These are phyloP conservation scores for Homarus gammarus DNA, from an alignment of 2,888 invertebrate genomes.

Conservation along the genomic window DNA sequence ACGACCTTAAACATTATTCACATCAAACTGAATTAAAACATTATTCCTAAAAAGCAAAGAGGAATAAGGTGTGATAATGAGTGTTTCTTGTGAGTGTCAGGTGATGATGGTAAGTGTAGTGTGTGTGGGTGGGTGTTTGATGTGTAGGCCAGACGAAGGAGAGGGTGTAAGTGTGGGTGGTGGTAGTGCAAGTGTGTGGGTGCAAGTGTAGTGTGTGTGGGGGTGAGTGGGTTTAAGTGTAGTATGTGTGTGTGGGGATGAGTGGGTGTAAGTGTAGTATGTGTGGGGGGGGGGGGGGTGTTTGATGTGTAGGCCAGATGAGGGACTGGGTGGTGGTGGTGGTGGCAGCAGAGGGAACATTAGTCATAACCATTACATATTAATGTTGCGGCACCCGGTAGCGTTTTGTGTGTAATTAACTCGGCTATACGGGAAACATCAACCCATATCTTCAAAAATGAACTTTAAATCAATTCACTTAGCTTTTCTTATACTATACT, in stretches of 20 bases:
- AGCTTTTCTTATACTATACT: too few relatives aligned
- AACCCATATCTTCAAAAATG: too few relatives aligned
- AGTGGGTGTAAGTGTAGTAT: background rate
- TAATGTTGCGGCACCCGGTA: too few relatives aligned
- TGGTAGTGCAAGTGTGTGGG: conserved; percentile 5
- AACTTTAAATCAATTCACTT: too few relatives aligned
- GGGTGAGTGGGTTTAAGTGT: background rate
- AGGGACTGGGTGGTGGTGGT: too few relatives aligned
- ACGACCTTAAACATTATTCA: too few relatives aligned
- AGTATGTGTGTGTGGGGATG: background rate
- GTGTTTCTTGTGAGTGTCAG: background rate
- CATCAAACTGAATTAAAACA: too few relatives aligned
- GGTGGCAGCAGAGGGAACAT: background rate
- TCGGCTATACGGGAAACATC: too few relatives aligned
- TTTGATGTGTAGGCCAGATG: background rate
- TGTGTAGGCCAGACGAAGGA: background rate
- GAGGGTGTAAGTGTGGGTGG: background rate
- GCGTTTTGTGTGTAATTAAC: too few relatives aligned
- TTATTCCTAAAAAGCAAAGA: too few relatives aligned
- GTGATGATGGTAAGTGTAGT: background rate
- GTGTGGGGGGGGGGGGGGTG: too few relatives aligned
- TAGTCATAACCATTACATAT: too few relatives aligned
- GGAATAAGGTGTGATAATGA: background rate
- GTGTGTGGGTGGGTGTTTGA: conserved; percentile 3
- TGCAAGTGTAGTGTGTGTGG: conserved; percentile 7